Percentiles rank a stretch among this genome's conserved stretches.
Evolutionary conservation across 2,113 vertebrate genomes (phyloP).

Genomic region (Lipotes vexillifer): DNA sequence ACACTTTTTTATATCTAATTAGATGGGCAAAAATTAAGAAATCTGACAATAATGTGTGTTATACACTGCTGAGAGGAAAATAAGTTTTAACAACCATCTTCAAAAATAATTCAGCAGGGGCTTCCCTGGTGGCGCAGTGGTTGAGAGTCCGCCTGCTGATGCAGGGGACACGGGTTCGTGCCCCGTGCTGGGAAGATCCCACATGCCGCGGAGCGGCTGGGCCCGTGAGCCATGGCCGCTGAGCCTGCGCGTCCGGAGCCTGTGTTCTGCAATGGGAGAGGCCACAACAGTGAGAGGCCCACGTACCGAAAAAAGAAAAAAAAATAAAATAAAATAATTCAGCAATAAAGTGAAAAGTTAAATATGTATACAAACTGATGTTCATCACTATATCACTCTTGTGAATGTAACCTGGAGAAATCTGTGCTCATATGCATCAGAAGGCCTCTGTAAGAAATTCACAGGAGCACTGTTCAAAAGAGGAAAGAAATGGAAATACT

Average conservation of each 20-base stretch:
- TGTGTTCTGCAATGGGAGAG: no score
- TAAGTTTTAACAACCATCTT: not conserved
- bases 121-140: no score
- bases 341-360: not conserved
- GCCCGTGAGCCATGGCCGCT: no score
- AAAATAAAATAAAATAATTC: not conserved
- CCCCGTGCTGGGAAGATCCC: no score
- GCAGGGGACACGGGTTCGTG: no score
- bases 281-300: no score
- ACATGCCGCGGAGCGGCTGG: no score
- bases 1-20: not conserved
- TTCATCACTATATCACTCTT: not conserved
- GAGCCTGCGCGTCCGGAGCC: no score
- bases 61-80: not conserved
- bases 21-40: not conserved
- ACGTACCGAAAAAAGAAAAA: no score
- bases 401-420: not conserved
- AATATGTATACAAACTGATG: not conserved
- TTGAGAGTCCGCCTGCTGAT: no score
- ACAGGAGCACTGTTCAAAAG: not conserved
- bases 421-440: not conserved
- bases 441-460: not conserved
- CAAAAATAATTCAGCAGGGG: not conserved
- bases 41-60: not conserved
- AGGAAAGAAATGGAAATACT: not conserved